Percentiles rank a stretch among this genome's conserved stretches.
Conservation (phyloP, 2,797 vertebrate species). For the Coendou prehensilis region DNA sequence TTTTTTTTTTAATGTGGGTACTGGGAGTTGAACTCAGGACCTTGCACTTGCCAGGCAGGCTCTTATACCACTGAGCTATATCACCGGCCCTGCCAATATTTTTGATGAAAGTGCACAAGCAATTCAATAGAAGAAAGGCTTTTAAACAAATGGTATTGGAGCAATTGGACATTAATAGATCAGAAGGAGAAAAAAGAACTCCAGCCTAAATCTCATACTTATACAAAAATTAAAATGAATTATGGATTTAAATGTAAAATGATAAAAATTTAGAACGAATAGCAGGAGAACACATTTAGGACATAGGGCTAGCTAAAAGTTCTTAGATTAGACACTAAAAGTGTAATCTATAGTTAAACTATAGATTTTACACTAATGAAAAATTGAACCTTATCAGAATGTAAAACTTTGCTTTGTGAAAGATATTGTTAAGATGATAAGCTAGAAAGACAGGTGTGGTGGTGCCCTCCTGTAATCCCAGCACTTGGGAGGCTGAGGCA, state of each 20-base stretch:
- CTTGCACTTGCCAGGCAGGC: too few species aligned
- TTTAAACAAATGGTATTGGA: too few species aligned
- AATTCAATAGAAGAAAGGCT: background rate
- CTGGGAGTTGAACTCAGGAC: too few species aligned
- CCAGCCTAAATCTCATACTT: background rate
- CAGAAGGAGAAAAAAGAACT: background rate
- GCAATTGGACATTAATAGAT: background rate
- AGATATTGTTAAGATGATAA: background rate
- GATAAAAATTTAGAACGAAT: slow-evolving; percentile 22
- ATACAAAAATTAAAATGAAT: slow-evolving; percentile 46
- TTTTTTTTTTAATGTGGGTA: background rate
- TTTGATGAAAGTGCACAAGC: background rate
- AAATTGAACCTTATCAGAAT: background rate
- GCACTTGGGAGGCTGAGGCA: too few species aligned
- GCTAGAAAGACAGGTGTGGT: too few species aligned
- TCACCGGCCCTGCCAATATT: background rate
- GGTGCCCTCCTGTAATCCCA: too few species aligned
- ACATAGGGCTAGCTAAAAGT: background rate
- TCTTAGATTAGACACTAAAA: background rate
- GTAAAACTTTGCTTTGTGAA: background rate
- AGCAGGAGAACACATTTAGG: background rate
- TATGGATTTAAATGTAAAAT: background rate
- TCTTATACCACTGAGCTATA: too few species aligned
- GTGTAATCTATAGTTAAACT: background rate
- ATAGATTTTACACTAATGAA: background rate